Base-by-base conservation (phyloP, 1,140 invertebrate species). In the Plodia interpunctella region DNA sequence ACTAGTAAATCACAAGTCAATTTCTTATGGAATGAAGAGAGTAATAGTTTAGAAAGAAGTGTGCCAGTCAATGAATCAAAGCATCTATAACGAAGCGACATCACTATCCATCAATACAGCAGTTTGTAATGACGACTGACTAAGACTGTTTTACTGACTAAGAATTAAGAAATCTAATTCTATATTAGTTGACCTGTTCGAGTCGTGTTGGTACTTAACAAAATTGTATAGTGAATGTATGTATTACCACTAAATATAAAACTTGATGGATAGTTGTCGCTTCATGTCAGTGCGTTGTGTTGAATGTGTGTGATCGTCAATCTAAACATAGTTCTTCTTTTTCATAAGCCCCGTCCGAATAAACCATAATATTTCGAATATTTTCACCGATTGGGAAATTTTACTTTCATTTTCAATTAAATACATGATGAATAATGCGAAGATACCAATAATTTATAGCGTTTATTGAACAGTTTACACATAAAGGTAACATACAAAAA, bases 391-490 rank as follows among this genome's bases (percentile, higher is more conserved):
- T 44, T 44, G 38, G 38, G 38, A 44, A 5, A 17, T 15, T 44
- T 10, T 15, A 44, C 19, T 53, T 53, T 20, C 11, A 21, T 13
- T 53, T 20, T n/a, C 18, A 5, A 20, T 70, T 73, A n/a, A n/a
- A n/a, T n/a, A 78, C 69, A 74, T 85, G 71, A 83, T 74, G 74
- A 88, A 88, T 81, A 88, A 88, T 83, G 82, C 86, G 79, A 84
- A 84, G 72, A 79, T 76, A 75, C 83, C 57, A 79, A 76, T 80
- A 83, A 79, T 86, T 84, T 80, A 80, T 81, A 83, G 82, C 82
- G 62, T 88, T 88, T 88, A 88, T 88, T 88, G 76, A 87, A 88
- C 72, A 87, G 67, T 76, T 83, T 84, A 82, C 80, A 88, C 85
- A 88, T 85, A 80, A 80, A 83, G 80, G 79, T 86, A 83, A 88